phyloP scores from a whole-genome alignment of 2,113 vertebrate genomes.

The Muntiacus reevesi region DNA sequence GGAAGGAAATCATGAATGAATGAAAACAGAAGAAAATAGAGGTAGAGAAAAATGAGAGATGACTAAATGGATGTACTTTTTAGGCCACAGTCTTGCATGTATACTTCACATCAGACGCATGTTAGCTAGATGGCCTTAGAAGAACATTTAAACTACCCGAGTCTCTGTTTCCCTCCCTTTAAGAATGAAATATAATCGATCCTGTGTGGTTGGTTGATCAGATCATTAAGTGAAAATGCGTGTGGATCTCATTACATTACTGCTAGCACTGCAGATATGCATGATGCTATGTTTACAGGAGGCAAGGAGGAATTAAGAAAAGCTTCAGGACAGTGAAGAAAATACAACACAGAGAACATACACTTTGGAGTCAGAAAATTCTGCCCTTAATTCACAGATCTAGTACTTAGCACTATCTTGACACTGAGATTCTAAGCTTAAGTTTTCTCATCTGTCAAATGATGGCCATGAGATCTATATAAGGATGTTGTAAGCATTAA shows the following conservation, averaged over 20 bases:
- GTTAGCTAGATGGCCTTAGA: background rate
- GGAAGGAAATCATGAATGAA: background rate
- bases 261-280: background rate
- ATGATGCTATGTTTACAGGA: background rate
- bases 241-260: fast-evolving
- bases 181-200: background rate
- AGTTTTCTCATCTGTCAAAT: background rate
- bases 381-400: background rate
- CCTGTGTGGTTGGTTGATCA: background rate
- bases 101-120: background rate
- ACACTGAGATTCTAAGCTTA: background rate
- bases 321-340: background rate
- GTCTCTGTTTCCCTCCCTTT: background rate
- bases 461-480: background rate
- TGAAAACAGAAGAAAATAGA: background rate
- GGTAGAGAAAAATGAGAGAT: background rate
- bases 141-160: background rate
- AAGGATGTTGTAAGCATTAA: background rate
- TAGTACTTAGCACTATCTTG: background rate
- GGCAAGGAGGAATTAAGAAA: background rate
- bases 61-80: background rate
- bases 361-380: background rate
- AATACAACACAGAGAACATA: background rate
- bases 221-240: background rate
- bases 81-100: fast-evolving